Conservation (phyloP, 2,797 vertebrate species). For the Xenops minutus region DNA sequence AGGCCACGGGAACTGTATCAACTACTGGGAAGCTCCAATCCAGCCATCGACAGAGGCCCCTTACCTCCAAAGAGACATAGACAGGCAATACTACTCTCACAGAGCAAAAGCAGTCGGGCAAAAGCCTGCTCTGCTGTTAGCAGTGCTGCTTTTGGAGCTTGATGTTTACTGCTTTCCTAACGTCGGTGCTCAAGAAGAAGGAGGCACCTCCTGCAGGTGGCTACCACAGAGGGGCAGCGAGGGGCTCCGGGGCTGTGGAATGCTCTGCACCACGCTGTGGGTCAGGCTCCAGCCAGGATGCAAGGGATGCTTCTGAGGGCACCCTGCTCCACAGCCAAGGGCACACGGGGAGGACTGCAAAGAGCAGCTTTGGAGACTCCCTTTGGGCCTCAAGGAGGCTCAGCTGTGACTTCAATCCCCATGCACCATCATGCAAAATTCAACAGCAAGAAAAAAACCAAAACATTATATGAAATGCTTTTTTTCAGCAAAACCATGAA, state of each 20-base stretch:
- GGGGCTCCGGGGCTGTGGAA: background rate
- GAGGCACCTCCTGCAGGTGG: background rate
- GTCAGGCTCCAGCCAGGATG: background rate
- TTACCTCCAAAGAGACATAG: background rate
- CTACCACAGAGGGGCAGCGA: background rate
- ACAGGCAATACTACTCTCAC: background rate
- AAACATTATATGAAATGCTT: background rate
- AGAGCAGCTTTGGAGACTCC: background rate
- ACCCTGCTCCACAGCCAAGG: background rate
- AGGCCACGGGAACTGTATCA: background rate
- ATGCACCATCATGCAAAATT: background rate
- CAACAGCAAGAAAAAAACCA: background rate
- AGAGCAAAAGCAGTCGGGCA: background rate
- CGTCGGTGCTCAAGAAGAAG: background rate
- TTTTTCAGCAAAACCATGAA: slow-evolving; percentile 15
- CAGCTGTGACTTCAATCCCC: background rate
- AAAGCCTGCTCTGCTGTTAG: background rate
- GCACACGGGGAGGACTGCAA: background rate
- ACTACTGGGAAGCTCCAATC: background rate
- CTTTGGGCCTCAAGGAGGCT: background rate
- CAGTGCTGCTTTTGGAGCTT: background rate
- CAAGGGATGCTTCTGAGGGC: background rate
- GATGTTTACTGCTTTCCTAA: background rate
- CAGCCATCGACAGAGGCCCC: background rate
- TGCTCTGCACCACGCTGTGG: background rate